Evolutionary conservation across 2,113 vertebrate genomes (phyloP).

Genomic region (Sinocyclocheilus anophthalmus): DNA sequence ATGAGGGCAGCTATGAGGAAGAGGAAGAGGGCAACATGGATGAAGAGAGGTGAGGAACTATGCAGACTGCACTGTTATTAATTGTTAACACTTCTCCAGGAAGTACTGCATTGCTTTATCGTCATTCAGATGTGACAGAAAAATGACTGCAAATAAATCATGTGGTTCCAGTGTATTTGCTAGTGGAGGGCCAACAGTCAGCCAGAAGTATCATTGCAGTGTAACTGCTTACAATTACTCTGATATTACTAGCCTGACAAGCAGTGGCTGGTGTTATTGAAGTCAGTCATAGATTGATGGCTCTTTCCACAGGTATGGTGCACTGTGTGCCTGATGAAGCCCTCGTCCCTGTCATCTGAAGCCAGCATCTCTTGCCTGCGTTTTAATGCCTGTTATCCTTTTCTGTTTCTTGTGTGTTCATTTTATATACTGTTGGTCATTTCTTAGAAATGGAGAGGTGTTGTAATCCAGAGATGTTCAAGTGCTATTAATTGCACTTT

Average conservation of each 20-base stretch:
- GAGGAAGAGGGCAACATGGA: slow-evolving; percentile 62
- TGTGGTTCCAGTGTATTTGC: not conserved
- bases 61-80: not conserved
- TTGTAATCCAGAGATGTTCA: not conserved
- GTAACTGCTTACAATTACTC: not conserved
- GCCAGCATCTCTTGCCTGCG: slow-evolving; percentile 5
- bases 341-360: not conserved
- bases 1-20: slow-evolving; percentile 58
- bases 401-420: not conserved
- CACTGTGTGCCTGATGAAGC: slow-evolving; percentile 55
- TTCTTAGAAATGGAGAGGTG: not conserved
- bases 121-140: not conserved
- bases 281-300: not conserved
- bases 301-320: slow-evolving; percentile 49
- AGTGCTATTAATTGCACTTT: not conserved
- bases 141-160: not conserved
- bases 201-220: not conserved
- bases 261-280: not conserved
- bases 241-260: not conserved
- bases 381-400: not conserved
- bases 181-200: not conserved
- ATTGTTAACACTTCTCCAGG: not conserved
- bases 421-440: slow-evolving; percentile 17
- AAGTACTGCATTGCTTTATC: not conserved
- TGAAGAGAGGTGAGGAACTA: slow-evolving; percentile 59